Evolutionary conservation across 92 coral and sea anemone species (phyloP), one percentile per base, ranked within the genome.

Genomic region (Epizoanthus fatuus): DNA sequence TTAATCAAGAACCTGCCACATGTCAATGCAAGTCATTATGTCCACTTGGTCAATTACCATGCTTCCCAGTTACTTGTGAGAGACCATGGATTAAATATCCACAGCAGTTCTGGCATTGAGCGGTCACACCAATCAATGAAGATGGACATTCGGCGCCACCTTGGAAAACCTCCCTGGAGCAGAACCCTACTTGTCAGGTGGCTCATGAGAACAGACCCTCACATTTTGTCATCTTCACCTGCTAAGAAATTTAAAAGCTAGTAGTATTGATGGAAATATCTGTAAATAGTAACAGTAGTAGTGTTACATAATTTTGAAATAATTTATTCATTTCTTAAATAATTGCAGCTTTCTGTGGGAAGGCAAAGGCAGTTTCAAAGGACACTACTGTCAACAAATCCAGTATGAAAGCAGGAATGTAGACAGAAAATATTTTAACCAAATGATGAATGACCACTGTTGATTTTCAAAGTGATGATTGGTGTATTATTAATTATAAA

Each of bases 81-180:
- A n/a, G 72, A 66, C 25, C 72, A 66, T 66, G 71, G 71, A 6
- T n/a, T 5, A 35, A 65, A 65, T 35, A 65, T 65, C 47, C 71
- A 66, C 25, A 66, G 71, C 47, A 66, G 71, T 15, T 66, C 71
- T 9, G 71, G 71, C 12, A 66, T 66, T 35, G 14, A 66, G 71
- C 19, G n/a, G 12, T 66, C 44, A 35, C 44, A 66, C 4, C 71
- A 66, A 35, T 9, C 71, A 44, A 66, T 66, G 71, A 66, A 66
- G 71, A 29, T 66, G 49, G 71, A 66, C 25, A 66, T 66, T 66
- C 71, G 49, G 12, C 14, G 71, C 7, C 7, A 66, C 71, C 14
- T n/a, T 6, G 71, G 71, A 66, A 1, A 42, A 66, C n/a, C 10
- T 10, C 71, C 71, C 7, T 66, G 12, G 71, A 66, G 44, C 17